These are phyloP conservation scores for Eulithis prunata DNA, from an alignment of 2,888 invertebrate species.

Conservation along the genomic window DNA sequence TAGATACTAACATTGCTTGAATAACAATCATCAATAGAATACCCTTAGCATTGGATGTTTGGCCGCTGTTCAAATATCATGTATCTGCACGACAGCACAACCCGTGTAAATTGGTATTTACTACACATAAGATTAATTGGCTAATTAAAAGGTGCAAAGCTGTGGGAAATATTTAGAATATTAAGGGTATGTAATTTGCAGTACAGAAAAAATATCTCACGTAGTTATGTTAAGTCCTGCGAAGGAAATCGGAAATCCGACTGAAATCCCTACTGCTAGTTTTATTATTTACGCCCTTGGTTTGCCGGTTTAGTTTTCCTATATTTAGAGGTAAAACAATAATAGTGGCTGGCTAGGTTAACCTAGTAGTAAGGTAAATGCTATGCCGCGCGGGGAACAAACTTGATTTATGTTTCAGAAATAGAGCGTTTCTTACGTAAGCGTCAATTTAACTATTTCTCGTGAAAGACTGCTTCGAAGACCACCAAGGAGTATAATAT, in stretches of 20 bases:
- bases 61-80: conserved; percentile 45
- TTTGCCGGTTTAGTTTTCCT: background rate
- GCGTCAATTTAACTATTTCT: conserved; percentile 54
- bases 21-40: conserved; percentile 28
- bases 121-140: conserved; percentile 7
- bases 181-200: no score
- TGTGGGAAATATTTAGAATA: no score
- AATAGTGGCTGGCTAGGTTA: conserved; percentile 8
- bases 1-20: conserved; percentile 17
- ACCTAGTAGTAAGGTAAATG: background rate
- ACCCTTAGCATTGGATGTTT: conserved; percentile 35
- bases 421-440: conserved; percentile 58
- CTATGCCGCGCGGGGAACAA: conserved; percentile 10
- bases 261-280: no score
- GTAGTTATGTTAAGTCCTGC: no score
- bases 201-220: no score
- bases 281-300: no score
- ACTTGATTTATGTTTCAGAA: conserved; percentile 58
- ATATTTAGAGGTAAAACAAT: conserved; percentile 4
- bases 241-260: no score
- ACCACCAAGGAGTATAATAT: background rate
- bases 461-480: conserved; percentile 22
- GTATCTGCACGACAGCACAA: conserved; percentile 7
- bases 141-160: conserved; percentile 1
- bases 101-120: conserved; percentile 2